Conservation (phyloP, 2,113 vertebrate genomes). For the Rafetus swinhoei region DNA sequence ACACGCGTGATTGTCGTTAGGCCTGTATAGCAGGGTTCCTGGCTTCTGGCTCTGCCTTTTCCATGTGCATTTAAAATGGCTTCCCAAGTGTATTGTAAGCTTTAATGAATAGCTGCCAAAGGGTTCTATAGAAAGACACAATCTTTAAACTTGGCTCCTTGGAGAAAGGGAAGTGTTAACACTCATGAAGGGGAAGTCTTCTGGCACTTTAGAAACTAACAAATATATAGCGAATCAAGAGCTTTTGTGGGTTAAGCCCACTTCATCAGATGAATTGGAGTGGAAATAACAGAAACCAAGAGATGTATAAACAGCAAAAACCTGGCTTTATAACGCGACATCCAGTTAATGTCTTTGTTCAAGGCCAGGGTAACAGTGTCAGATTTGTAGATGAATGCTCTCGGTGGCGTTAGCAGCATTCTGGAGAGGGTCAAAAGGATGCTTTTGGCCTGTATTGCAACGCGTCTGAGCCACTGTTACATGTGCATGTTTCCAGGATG, state of each 20-base stretch:
- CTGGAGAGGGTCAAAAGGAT: fast-evolving
- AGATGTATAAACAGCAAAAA: too few species aligned
- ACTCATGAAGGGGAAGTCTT: too few species aligned
- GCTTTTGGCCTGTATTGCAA: fast-evolving
- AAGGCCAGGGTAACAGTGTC: too few species aligned
- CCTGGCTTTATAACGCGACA: too few species aligned
- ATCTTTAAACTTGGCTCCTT: fast-evolving
- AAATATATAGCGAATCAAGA: too few species aligned
- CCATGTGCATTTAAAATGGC: fast-evolving
- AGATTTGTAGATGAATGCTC: neutral
- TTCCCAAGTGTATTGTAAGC: neutral
- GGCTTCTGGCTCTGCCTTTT: neutral
- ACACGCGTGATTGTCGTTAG: neutral
- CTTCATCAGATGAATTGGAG: too few species aligned
- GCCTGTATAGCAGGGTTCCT: neutral
- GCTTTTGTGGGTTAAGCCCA: too few species aligned
- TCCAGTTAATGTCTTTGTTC: too few species aligned
- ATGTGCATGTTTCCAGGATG: constrained; percentile 77
- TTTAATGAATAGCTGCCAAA: neutral
- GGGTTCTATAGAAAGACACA: neutral
- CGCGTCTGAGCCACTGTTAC: neutral
- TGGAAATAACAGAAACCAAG: too few species aligned
- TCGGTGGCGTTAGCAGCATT: fast-evolving
- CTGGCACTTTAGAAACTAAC: too few species aligned
- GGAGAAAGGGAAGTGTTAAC: neutral